Conservation (phyloP, 2,797 vertebrate genomes). For the Platalea minor region DNA sequence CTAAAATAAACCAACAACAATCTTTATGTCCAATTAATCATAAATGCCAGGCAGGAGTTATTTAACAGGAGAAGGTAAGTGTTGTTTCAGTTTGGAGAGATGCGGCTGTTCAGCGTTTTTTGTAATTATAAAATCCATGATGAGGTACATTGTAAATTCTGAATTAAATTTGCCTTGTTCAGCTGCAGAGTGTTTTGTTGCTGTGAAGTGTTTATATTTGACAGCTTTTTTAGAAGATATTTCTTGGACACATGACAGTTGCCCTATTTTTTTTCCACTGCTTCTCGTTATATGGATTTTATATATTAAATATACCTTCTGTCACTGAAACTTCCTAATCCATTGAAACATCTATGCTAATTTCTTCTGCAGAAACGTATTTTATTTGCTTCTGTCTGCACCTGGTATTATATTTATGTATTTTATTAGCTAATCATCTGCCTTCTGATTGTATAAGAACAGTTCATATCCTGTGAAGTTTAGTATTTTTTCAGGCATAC, state of each 20-base stretch:
- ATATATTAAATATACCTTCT: slow-evolving; percentile 26
- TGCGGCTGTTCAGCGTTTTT: not conserved
- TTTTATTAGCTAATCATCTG: slow-evolving; percentile 12
- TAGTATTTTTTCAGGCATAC: not conserved
- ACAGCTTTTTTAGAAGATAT: not conserved
- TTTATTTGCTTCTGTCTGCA: slow-evolving; percentile 15
- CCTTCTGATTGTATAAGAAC: not conserved
- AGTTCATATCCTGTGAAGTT: not conserved
- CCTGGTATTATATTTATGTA: not conserved
- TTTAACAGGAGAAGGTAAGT: not conserved
- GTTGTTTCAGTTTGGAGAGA: not conserved
- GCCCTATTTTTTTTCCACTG: slow-evolving; percentile 19
- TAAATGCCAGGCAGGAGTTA: not conserved
- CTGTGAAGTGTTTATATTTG: not conserved
- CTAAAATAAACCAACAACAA: not conserved
- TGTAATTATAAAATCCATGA: not conserved
- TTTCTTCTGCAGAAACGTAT: not conserved
- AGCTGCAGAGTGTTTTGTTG: not conserved
- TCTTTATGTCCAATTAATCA: not conserved
- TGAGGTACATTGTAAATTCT: not conserved
- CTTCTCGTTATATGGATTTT: slow-evolving; percentile 26
- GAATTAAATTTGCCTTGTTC: not conserved
- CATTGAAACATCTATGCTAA: slow-evolving; percentile 10
- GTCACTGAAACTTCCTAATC: slow-evolving; percentile 30
- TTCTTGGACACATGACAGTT: slow-evolving; percentile 1